These are phyloP conservation scores for Aphidius ervi DNA, from an alignment of 1,140 invertebrate genomes.

Conservation along the genomic window DNA sequence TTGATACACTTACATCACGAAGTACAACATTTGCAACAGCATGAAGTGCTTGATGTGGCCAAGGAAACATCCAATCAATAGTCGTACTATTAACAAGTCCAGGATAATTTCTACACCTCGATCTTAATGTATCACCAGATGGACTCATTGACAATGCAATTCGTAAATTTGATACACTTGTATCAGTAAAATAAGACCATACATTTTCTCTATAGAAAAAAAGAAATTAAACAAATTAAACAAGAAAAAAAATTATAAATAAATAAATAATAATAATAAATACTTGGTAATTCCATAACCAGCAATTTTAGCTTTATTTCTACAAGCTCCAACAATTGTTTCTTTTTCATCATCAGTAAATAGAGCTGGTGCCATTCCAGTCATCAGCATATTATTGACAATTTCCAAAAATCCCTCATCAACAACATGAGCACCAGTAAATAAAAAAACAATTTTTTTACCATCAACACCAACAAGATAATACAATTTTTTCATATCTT, in stretches of 20 bases:
- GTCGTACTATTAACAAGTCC: conserved; percentile 89
- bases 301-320: conserved; percentile 64
- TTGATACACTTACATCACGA: conserved; percentile 53
- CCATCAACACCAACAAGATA: conserved; percentile 69
- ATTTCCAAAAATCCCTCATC: conserved; percentile 82
- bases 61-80: conserved; percentile 90
- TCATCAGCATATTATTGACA: conserved; percentile 86
- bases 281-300: conserved; percentile 67
- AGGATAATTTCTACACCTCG: conserved; percentile 82
- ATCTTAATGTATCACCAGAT: conserved; percentile 73
- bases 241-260: conserved; percentile 6
- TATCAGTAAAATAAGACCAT: conserved; percentile 80
- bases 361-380: conserved; percentile 77
- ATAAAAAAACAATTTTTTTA: conserved; percentile 77
- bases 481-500: conserved; percentile 80
- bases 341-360: conserved; percentile 87
- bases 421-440: conserved; percentile 73
- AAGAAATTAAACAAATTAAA: not conserved
- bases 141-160: conserved; percentile 88
- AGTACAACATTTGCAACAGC: conserved; percentile 81
- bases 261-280: conserved; percentile 33
- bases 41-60: conserved; percentile 83
- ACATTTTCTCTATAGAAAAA: conserved; percentile 62
- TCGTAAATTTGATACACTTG: conserved; percentile 77
- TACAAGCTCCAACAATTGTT: conserved; percentile 62